Base-by-base conservation (phyloP, 2,888 invertebrate species). In the Cecidostiba fungosa region DNA sequence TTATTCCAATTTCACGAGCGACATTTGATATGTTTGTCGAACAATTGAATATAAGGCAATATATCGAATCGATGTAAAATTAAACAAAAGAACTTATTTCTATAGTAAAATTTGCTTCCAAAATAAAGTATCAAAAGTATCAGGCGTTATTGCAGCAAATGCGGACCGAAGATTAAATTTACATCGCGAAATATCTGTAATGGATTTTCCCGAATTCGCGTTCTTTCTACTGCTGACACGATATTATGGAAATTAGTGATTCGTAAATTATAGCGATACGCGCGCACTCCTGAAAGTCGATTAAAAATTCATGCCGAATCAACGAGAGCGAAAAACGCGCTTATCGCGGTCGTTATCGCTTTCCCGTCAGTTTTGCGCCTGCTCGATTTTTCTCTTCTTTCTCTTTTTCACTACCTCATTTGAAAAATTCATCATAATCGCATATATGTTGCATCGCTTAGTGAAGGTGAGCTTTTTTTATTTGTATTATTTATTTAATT, bases 301-400 rank as follows among this genome's bases (percentile, higher is more conserved):
- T 66, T 66, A 66, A 66, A 59, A 59, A 66, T 66, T 66, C 66
- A 66, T 66, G 29, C 66, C 29, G 29, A 29, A 66, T 66, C 29
- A 66, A 66, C 16, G 66, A 29, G 16, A 66, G 29, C 29, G 29
- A 66, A 66, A 66, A 66, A 66, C 16, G 66, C 29, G 66, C 66
- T 66, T 29, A 66, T 23, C 66, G 66, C 69, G 85, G 82, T 84
- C 85, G 85, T 87, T 79, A 66, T 66, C 66, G 26, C 29, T 66
- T 29, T 66, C 12, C 29, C 23, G 26, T 23, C 29, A 29, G 10
- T 66, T 66, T 66, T 66, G 10, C 16, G 66, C 29, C 16, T 29
- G 14, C 16, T 66, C 29, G 3, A 66, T n/a, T 16, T 32, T 32
- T 32, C 32, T 3, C 43, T 10, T 10, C 43, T 43, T 12, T 43